Evolutionary conservation across 2,888 invertebrate genomes (phyloP).

Genomic region (Mactromeris polynyma): DNA sequence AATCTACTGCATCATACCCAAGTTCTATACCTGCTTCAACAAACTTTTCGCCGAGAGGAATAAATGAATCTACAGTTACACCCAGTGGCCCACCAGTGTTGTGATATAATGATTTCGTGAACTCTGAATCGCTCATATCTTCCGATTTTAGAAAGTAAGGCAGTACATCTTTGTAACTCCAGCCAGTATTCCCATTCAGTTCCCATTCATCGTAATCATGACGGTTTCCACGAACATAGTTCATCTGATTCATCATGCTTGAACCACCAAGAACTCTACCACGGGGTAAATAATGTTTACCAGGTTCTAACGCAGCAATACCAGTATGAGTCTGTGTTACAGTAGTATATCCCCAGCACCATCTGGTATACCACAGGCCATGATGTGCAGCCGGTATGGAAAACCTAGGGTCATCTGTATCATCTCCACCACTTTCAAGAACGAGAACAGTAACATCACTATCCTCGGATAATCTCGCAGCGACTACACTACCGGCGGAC

Average conservation of each 20-base stretch:
- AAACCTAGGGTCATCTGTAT: conserved; percentile 68
- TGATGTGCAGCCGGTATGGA: background rate
- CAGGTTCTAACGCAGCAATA: no score
- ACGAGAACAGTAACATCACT: conserved; percentile 81
- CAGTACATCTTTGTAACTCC: conserved; percentile 62
- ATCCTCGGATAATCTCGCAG: conserved; percentile 87
- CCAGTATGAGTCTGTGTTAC: background rate
- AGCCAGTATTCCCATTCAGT: conserved; percentile 49
- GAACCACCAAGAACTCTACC: conserved; percentile 10
- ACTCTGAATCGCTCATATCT: conserved; percentile 13
- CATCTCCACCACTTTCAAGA: conserved; percentile 87
- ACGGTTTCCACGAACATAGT: conserved; percentile 47
- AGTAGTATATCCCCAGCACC: background rate
- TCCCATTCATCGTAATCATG: conserved; percentile 65
- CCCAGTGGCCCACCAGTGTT: conserved; percentile 39
- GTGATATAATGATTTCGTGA: conserved; percentile 45
- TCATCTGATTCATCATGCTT: background rate
- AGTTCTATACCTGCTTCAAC: conserved; percentile 45
- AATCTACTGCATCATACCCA: conserved; percentile 56
- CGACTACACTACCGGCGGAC: conserved; percentile 88
- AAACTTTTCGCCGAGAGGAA: conserved; percentile 9
- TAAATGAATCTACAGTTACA: conserved; percentile 23
- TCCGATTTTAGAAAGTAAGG: conserved; percentile 66
- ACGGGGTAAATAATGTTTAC: background rate
- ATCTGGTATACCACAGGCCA: background rate